Base-by-base conservation (phyloP, 2,113 vertebrate species). In the Calidris pugnax region DNA sequence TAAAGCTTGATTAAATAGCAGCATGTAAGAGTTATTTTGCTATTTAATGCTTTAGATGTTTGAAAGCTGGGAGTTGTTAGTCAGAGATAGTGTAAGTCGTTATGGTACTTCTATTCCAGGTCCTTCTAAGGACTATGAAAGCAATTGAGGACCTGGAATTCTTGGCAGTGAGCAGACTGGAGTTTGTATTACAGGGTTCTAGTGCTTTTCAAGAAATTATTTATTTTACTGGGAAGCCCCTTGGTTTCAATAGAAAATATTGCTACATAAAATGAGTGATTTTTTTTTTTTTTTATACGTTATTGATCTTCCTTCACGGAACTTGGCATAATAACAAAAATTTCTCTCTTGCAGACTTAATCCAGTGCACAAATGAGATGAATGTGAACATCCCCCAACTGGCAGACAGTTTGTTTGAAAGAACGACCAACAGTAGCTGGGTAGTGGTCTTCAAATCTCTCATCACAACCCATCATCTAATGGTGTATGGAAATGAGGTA, bases 391-490 rank as follows among this genome's bases (percentile, higher is more conserved):
- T 99, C 97, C 99, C 99, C 48, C 99, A 99, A 69, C 98, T 99
- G 99, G 99, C 99, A 6, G 99, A 99, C 98, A 99, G 99, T 47
- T 98, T 99, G 96, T 99, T 99, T 97, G 99, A 99, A 98, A 99
- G 99, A 97, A 99, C 98, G 50, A 99, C 99, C 75, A 99, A 99
- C 47, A 99, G 99, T 97, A 99, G 99, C 98, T 99, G 99, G 99
- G 98, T 99, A 94, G 99, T 99, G 98, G 99, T 99, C 93, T 99
- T 99, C 98, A 99, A 99, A 95, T 99, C 99, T 78, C 98, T 99
- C 97, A 99, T 99, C 98, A 99, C 99, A 95, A 99, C 99, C 76
- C 99, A 99, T 96, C 99, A 99, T 98, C 98, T 99, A 97, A 99
- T 99, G 99, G 99, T 99, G 92, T 98, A 99, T 72, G 99, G 99